Conservation (phyloP, 2,797 vertebrate species). For the Oceanodroma leucorhoa region DNA sequence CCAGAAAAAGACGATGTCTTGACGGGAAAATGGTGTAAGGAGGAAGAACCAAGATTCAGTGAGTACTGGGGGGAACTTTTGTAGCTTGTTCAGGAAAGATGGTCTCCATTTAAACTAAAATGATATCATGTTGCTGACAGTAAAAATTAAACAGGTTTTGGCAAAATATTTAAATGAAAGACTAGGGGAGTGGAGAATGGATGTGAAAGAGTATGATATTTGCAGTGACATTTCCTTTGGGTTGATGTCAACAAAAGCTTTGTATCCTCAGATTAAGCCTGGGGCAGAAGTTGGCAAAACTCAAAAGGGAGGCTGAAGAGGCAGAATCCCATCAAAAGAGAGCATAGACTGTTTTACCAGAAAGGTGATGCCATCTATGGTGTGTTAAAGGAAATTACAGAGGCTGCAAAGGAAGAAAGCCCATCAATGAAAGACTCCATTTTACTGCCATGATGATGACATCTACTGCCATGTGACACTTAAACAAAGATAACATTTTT, state of each 20-base stretch:
- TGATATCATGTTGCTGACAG: not conserved
- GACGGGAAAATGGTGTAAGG: not conserved
- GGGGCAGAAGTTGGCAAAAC: not conserved
- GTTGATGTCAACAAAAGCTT: not conserved
- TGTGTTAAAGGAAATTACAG: not conserved
- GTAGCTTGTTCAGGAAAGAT: not conserved
- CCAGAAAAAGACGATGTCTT: not conserved
- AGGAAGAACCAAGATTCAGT: not conserved
- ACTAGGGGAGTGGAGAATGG: not conserved
- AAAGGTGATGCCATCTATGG: not conserved
- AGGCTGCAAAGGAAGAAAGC: not conserved
- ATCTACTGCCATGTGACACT: not conserved
- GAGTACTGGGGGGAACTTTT: not conserved
- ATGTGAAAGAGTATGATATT: not conserved
- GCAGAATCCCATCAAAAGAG: not conserved
- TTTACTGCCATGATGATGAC: not conserved
- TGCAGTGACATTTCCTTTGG: not conserved
- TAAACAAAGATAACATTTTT: not conserved
- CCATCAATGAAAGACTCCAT: not conserved
- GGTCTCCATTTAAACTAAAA: not conserved
- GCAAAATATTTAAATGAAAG: not conserved
- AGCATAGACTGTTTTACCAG: not conserved
- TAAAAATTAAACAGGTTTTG: not conserved
- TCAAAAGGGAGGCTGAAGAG: not conserved
- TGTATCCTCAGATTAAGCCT: not conserved